These are phyloP conservation scores for Tinamus major DNA, from an alignment of 2,797 vertebrate genomes.

Conservation along the genomic window DNA sequence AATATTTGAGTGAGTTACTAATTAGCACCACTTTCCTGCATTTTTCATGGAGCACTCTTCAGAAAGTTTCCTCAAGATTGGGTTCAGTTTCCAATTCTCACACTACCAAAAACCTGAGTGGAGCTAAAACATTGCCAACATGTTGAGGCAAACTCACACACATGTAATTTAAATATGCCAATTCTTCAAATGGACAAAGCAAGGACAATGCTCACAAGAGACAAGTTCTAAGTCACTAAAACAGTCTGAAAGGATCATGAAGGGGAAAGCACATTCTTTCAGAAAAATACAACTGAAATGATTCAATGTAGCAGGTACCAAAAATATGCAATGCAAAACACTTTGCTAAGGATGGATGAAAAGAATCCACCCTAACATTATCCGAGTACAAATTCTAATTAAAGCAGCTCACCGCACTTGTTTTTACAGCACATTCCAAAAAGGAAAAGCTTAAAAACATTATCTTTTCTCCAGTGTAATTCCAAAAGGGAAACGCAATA, in stretches of 20 bases:
- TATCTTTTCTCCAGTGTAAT: background rate
- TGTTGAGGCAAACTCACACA: background rate
- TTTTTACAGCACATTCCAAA: background rate
- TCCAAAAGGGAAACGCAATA: background rate
- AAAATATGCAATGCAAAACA: background rate
- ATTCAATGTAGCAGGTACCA: background rate
- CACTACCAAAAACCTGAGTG: background rate
- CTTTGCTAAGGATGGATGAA: background rate
- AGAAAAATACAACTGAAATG: background rate
- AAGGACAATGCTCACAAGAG: background rate
- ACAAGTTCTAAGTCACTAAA: background rate
- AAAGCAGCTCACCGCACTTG: background rate
- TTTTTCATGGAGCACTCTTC: background rate
- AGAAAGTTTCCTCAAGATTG: background rate
- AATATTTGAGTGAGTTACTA: background rate
- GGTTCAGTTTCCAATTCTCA: background rate
- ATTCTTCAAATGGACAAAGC: background rate
- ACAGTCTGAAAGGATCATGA: background rate
- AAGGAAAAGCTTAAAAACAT: background rate
- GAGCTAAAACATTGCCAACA: background rate
- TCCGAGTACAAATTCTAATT: background rate
- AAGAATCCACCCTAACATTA: background rate
- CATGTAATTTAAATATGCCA: background rate
- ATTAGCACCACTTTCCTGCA: background rate
- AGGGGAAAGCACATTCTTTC: background rate